Base-by-base conservation (phyloP, 2,888 invertebrate species). In the Hemistola chrysoprasaria region DNA sequence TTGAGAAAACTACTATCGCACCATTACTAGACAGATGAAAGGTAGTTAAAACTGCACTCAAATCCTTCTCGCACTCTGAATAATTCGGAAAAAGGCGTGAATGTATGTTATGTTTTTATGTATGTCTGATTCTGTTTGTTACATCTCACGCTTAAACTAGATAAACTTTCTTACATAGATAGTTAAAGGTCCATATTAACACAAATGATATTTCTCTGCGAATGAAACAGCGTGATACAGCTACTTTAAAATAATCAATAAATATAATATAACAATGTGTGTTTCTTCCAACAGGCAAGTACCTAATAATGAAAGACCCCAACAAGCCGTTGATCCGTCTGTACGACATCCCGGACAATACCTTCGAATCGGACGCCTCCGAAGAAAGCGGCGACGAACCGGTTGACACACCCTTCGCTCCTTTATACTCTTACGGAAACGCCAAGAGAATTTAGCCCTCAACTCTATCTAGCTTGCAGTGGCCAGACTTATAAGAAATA, bases 291-390 rank as follows among this genome's bases (percentile, higher is more conserved):
- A 0, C 73, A 90, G 90, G 90, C 51, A 95, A 95, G 80, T 99
- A 98, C 84, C 91, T 99, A 66, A 97, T 99, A 59, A 97, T 99
- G 96, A 98, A 99, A 87, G 98, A 99, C 83, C 99, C 99, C 2
- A 99, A 98, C 89, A 99, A 99, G 93, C 97, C 97, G 0, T 94
- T 98, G 90, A 97, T 99, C 62, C 95, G 98, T 56, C 91, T 99
- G 58, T 99, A 99, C 79, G 97, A 98, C 82, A 98, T 99, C 74
- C 99, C 99, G 34, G 98, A 99, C 80, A 97, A 98, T 77, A 98
- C 99, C 0, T 99, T 99, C 86, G 99, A 99, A 72, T 97, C 97
- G 24, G 98, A 98, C 76, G 97, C 96, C n/a, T 97, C 97, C 5
- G 95, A 96, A 31, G 95, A 95, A 43, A 94, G 94, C 31, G 95